Evolutionary conservation across 2,888 invertebrate genomes (phyloP).

Genomic region (Thera obeliscata): DNA sequence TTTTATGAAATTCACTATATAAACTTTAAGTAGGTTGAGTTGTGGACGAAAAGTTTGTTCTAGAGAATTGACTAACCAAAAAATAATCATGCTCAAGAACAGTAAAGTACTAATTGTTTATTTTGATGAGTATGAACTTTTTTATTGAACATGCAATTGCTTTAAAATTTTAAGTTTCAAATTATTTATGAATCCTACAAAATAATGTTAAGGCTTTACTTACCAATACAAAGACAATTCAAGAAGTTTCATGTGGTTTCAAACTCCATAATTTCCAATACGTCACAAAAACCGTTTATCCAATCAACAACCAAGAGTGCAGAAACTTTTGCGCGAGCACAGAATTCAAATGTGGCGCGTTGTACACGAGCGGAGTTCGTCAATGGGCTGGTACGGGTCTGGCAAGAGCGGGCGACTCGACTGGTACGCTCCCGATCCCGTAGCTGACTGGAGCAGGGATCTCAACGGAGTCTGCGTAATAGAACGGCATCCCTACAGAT

Average conservation of each 20-base stretch:
- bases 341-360: conserved; percentile 54
- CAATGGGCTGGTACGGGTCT: conserved; percentile 49
- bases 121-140: conserved; percentile 34
- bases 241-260: conserved; percentile 59
- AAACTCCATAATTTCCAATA: conserved; percentile 62
- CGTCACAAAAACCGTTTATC: conserved; percentile 58
- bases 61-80: too few relatives aligned
- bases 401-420: conserved; percentile 58
- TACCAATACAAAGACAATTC: conserved; percentile 53
- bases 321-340: conserved; percentile 59
- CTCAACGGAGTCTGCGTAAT: conserved; percentile 83
- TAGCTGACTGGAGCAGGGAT: conserved; percentile 78
- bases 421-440: conserved; percentile 69
- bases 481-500: conserved; percentile 81
- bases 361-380: conserved; percentile 54
- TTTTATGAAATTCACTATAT: too few relatives aligned
- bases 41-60: too few relatives aligned
- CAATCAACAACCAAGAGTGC: conserved; percentile 47
- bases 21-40: too few relatives aligned
- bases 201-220: conserved; percentile 43
- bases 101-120: too few relatives aligned
- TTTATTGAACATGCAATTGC: neutral
- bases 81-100: too few relatives aligned
- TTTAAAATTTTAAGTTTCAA: too few relatives aligned
- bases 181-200: too few relatives aligned